Base-by-base conservation (phyloP, 2,113 vertebrate genomes). In the Chloroceryle aenea region DNA sequence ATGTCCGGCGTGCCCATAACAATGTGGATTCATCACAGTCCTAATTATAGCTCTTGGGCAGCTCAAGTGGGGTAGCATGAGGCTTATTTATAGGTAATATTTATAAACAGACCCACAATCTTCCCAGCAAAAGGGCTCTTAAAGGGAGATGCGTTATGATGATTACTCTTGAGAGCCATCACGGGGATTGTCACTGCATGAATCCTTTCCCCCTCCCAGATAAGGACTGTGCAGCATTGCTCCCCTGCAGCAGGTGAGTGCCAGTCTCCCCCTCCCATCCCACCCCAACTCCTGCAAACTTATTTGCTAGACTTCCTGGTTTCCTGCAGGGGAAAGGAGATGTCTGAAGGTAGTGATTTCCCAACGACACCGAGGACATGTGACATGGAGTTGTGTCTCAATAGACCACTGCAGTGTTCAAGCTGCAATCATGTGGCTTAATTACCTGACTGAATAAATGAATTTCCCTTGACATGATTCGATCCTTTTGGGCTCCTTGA, bases 371-470 rank as follows among this genome's bases (percentile, higher is more conserved):
- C 0, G 4, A 67, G 66, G 83, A 73, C 83, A 26, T 87, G 92
- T 92, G 90, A 96, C 85, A 84, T 86, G 6, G 63, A 32, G 69
- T 75, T 86, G 36, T 93, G 63, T 87, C 90, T 94, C 92, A 94
- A 88, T 36, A 58, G 95, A 66, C 63, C 32, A 13, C 79, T 38
- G 88, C 80, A 75, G 79, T 7, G 27, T 68, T 96, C 83, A 77
- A 56, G 88, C 88, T 63, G 48, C 83, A 88, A 94, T 95, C 93
- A 94, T 96, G 93, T 92, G 95, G 85, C 86, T 95, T 96, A 88
- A 93, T 94, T 94, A 96, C 93, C 93, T 97, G 95, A 95, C 90
- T 75, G 47, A 45, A 92, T 89, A 97, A 96, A 96, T 90, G 92
- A 94, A 72, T 95, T 94, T 92, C 83, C 85, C 93, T 92, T 94